Conservation (phyloP, 2,888 invertebrate species). For the Tetheella fluctuosa region DNA sequence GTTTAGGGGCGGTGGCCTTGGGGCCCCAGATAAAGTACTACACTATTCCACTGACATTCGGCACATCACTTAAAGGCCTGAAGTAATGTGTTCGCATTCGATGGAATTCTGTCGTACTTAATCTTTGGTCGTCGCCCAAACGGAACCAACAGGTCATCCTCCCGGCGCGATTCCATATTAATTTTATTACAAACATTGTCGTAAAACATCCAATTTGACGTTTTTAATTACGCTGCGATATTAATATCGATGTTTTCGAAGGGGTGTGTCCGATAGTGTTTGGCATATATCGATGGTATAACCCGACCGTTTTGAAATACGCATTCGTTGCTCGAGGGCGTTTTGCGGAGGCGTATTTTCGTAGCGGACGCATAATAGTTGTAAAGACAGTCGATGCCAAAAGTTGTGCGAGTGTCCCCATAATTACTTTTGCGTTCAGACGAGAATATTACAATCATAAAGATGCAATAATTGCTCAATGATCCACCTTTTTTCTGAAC, state of each 20-base stretch:
- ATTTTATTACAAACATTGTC: conserved; percentile 53
- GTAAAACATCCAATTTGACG: conserved; percentile 61
- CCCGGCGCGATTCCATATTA: conserved; percentile 49
- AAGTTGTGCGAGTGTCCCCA: conserved; percentile 65
- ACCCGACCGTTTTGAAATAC: conserved; percentile 52
- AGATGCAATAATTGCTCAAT: conserved; percentile 71
- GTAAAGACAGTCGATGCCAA: conserved; percentile 70
- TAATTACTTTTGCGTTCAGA: conserved; percentile 68
- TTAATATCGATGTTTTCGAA: conserved; percentile 58
- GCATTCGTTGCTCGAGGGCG: conserved; percentile 31
- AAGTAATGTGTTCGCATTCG: conserved; percentile 75
- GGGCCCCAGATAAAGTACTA: conserved; percentile 73
- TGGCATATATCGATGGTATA: conserved; percentile 59
- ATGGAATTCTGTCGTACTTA: conserved; percentile 67
- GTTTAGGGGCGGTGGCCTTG: conserved; percentile 71
- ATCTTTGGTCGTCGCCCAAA: conserved; percentile 68
- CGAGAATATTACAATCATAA: conserved; percentile 69
- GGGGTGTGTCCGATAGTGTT: conserved; percentile 79
- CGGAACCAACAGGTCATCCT: conserved; percentile 70
- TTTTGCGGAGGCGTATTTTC: conserved; percentile 46
- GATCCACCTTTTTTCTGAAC: conserved; percentile 58
- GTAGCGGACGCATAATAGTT: conserved; percentile 63
- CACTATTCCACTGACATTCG: conserved; percentile 69
- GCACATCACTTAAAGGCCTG: conserved; percentile 80
- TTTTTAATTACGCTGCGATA: conserved; percentile 62